These are phyloP conservation scores for Helicoverpa zea DNA, from an alignment of 1,140 invertebrate species.

Conservation along the genomic window DNA sequence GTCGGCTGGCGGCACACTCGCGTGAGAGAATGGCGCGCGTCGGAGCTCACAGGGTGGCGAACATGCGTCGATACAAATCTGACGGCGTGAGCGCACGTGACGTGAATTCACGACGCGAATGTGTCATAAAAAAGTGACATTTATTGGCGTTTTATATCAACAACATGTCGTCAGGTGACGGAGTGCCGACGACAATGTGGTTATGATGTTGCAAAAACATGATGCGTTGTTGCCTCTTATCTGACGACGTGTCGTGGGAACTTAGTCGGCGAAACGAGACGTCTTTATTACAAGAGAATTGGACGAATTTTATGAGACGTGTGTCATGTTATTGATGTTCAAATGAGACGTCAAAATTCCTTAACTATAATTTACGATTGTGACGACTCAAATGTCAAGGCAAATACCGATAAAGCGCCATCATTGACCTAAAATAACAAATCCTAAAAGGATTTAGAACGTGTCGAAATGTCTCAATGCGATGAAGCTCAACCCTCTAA, in stretches of 20 bases:
- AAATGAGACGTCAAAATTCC: constrained; percentile 54
- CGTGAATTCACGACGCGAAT: constrained; percentile 71
- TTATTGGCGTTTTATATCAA: constrained; percentile 85
- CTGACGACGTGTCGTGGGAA: constrained; percentile 74
- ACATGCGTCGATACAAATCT: constrained; percentile 78
- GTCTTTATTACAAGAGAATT: constrained; percentile 59
- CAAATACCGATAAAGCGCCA: constrained; percentile 51
- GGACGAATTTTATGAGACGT: constrained; percentile 37
- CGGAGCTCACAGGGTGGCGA: constrained; percentile 73
- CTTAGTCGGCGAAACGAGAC: constrained; percentile 56
- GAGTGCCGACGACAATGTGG: constrained; percentile 69
- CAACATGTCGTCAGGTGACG: constrained; percentile 77
- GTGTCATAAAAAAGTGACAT: constrained; percentile 85
- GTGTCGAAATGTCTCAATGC: constrained; percentile 82
- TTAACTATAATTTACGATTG: constrained; percentile 46
- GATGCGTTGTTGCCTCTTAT: constrained; percentile 70
- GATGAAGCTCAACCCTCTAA: constrained; percentile 73
- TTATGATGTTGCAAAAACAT: constrained; percentile 82
- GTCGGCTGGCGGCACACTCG: constrained; percentile 58
- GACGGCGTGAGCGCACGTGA: constrained; percentile 77
- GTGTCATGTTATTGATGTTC: constrained; percentile 44
- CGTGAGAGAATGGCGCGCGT: constrained; percentile 74
- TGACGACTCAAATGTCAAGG: constrained; percentile 20
- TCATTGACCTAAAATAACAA: constrained; percentile 75
- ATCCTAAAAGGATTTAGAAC: constrained; percentile 68